These are phyloP conservation scores for Furnarius figulus DNA, from an alignment of 2,113 vertebrate genomes.

Conservation along the genomic window DNA sequence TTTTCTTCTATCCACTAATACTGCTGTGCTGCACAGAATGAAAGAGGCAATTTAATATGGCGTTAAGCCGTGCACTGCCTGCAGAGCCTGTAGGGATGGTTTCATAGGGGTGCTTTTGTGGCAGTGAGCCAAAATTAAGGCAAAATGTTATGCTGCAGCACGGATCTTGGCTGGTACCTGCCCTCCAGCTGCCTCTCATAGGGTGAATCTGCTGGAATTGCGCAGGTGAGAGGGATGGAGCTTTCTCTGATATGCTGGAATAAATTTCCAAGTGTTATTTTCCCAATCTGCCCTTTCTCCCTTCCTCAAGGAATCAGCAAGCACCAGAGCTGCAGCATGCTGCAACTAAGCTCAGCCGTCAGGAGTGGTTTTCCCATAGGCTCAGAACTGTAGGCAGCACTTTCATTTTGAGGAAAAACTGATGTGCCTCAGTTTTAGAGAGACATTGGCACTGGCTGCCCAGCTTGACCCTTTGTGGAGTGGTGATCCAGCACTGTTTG, in stretches of 20 bases:
- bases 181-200: neutral
- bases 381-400: neutral
- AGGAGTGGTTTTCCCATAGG: neutral
- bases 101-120: neutral
- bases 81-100: neutral
- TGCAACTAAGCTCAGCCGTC: neutral
- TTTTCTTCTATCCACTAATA: neutral
- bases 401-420: neutral
- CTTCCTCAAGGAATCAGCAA: neutral
- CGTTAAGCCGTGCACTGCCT: neutral
- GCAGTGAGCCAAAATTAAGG: neutral
- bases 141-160: neutral
- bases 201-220: neutral
- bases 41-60: constrained; percentile 39
- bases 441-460: neutral
- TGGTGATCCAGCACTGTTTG: neutral
- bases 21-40: neutral
- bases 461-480: neutral
- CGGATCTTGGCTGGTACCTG: neutral
- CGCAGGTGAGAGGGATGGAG: neutral
- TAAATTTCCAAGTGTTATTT: constrained; percentile 18
- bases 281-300: neutral
- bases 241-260: neutral
- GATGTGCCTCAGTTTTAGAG: neutral
- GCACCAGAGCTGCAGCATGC: neutral